Base-by-base conservation (phyloP, 2,888 invertebrate species). In the Bhutanitis thaidina region DNA sequence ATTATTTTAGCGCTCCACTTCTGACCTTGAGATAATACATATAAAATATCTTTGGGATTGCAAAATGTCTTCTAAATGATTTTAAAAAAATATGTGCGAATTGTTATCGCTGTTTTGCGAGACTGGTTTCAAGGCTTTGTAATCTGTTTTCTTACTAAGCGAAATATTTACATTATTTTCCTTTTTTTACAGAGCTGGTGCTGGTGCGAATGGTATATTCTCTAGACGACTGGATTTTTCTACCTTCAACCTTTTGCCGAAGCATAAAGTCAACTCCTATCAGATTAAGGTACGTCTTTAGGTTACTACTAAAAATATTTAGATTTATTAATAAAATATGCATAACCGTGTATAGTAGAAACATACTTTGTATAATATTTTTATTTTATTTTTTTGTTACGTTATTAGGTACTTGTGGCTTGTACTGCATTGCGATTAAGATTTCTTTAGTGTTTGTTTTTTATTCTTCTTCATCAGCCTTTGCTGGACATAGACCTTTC, bases 241-340 rank as follows among this genome's bases (percentile, higher is more conserved):
- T 71, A 96, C 97, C 48, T 97, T 98, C 93, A 97, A 97, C 84
- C 93, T 94, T 65, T 92, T 99, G 74, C 98, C 98, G 64, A 94
- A 94, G 85, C 95, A 97, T 81, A 98, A 98, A 91, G 94, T 98
- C 80, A 99, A 99, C 92, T 98, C 98, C 74, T 98, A 98, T 92
- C 98, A 98, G 92, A 98, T 99, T 81, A 98, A 98, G 96, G 97
- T 97, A 91, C 92, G 93, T 77, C 20, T 20, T 2, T 20, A 2
- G n/a, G 7, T 44, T n/a, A 44, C 38, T 34, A 4, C 34, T 1
- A 27, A 27, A 27, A 1, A 27, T 27, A 7, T 27, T 27, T 8
- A 20, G 5, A 20, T 20, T 20, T n/a, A n/a, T n/a, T n/a, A n/a
- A n/a, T n/a, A n/a, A n/a, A n/a, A n/a, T n/a, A n/a, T n/a, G n/a